These are phyloP conservation scores for Myopa testacea DNA, from an alignment of 2,888 invertebrate species.

Conservation along the genomic window DNA sequence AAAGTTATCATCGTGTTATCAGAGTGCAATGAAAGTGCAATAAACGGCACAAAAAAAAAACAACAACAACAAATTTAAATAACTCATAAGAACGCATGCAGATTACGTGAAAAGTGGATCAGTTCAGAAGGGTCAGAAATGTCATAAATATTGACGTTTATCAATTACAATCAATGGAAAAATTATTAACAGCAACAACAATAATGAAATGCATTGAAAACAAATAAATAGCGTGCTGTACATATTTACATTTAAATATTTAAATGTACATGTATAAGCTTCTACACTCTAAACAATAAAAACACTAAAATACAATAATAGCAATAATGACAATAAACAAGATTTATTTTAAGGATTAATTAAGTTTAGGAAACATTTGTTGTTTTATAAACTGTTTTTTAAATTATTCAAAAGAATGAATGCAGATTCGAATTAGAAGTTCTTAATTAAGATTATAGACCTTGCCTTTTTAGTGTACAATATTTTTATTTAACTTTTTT, in stretches of 20 bases:
- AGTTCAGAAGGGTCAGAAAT: conserved; percentile 8
- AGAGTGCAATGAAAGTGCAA: background rate
- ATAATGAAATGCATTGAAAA: background rate
- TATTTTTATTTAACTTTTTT: too few species aligned
- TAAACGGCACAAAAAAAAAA: background rate
- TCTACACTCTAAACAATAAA: background rate
- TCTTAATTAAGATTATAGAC: too few species aligned
- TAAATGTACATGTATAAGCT: background rate
- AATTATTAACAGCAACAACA: background rate
- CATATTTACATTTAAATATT: background rate
- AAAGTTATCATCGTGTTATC: background rate
- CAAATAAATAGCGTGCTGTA: background rate
- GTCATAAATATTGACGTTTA: conserved; percentile 2
- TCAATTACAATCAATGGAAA: conserved; percentile 22
- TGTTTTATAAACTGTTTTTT: too few species aligned
- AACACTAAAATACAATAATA: background rate
- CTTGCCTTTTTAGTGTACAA: too few species aligned
- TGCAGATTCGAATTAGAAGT: too few species aligned
- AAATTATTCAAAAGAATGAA: too few species aligned
- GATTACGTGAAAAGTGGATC: background rate
- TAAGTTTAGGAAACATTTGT: too few species aligned
- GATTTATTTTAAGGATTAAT: too few species aligned
- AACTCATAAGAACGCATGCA: background rate
- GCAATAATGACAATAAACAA: background rate
- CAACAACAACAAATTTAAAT: background rate